Conservation (phyloP, 2,113 vertebrate species). For the Salvelinus fontinalis region DNA sequence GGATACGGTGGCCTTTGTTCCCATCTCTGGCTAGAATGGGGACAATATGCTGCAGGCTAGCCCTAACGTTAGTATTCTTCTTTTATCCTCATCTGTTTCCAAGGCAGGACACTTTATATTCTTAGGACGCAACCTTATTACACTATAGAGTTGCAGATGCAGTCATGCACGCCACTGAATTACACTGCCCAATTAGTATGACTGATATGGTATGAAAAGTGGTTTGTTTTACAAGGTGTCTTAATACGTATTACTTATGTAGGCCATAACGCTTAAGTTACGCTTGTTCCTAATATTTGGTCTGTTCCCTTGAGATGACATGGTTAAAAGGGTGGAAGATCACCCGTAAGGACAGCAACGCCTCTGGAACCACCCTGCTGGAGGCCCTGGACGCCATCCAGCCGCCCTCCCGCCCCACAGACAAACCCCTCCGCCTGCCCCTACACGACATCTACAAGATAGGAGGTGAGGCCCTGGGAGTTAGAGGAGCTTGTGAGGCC, state of each 20-base stretch:
- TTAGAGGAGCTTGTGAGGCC: neutral
- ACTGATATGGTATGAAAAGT: too few species aligned
- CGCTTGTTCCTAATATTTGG: too few species aligned
- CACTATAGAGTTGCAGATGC: neutral
- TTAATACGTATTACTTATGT: too few species aligned
- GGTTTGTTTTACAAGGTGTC: too few species aligned
- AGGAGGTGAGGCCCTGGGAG: constrained; percentile 71
- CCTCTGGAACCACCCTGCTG: constrained; percentile 85
- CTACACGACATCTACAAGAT: constrained; percentile 96
- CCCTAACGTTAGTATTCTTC: constrained; percentile 80
- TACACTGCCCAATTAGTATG: too few species aligned
- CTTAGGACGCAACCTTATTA: neutral
- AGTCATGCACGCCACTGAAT: too few species aligned
- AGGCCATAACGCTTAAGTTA: too few species aligned
- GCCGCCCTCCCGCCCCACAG: constrained; percentile 86
- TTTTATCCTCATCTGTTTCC: neutral
- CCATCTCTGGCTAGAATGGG: constrained; percentile 93
- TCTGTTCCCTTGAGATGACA: constrained; percentile 77
- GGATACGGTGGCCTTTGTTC: constrained; percentile 89
- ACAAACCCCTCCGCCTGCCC: constrained; percentile 90
- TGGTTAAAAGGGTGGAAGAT: constrained; percentile 97
- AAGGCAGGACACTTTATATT: neutral
- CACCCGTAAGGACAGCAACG: constrained; percentile 86
- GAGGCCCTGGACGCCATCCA: constrained; percentile 91
- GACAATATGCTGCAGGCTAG: constrained; percentile 97